phyloP scores from a whole-genome alignment of 2,888 invertebrate genomes.

The Luperina nickerlii region DNA sequence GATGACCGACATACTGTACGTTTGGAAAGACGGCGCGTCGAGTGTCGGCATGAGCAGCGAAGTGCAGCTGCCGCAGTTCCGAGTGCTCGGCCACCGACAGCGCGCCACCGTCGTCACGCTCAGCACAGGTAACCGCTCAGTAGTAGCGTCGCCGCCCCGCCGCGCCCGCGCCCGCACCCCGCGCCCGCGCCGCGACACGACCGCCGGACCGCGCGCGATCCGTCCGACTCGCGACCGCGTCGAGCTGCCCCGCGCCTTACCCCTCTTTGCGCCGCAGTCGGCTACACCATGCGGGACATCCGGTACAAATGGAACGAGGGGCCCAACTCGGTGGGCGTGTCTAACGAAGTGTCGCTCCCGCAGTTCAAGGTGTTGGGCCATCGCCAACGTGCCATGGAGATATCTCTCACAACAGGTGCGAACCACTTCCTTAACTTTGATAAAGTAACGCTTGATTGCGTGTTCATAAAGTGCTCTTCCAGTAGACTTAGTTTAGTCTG shows the following conservation, averaged over 20 bases:
- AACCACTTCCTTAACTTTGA: constrained; percentile 31
- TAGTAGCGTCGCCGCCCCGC: constrained; percentile 63
- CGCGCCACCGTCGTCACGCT: constrained; percentile 98
- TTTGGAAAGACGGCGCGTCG: constrained; percentile 97
- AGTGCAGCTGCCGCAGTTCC: constrained; percentile 99
- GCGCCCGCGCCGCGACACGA: constrained; percentile 57
- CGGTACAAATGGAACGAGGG: constrained; percentile 98
- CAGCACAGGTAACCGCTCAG: constrained; percentile 96
- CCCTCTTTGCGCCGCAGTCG: constrained; percentile 91
- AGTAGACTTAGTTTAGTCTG: constrained; percentile 14
- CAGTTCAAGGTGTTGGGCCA: constrained; percentile 98
- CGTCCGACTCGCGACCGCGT: constrained; percentile 63
- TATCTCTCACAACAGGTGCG: constrained; percentile 97
- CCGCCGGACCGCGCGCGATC: constrained; percentile 54
- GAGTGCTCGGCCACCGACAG: constrained; percentile 98
- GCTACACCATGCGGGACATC: constrained; percentile 98
- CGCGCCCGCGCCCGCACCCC: constrained; percentile 53
- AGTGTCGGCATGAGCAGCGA: constrained; percentile 98
- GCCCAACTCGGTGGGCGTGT: constrained; percentile 97
- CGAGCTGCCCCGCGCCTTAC: constrained; percentile 69
- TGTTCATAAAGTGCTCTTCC: constrained; percentile 6
- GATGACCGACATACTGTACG: constrained; percentile 99
- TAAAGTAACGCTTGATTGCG: constrained; percentile 15
- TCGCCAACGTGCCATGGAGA: constrained; percentile 97
- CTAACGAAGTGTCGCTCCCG: constrained; percentile 97